These are phyloP conservation scores for Enteromius treurensis DNA, from an alignment of 2,797 vertebrate species.

Conservation along the genomic window DNA sequence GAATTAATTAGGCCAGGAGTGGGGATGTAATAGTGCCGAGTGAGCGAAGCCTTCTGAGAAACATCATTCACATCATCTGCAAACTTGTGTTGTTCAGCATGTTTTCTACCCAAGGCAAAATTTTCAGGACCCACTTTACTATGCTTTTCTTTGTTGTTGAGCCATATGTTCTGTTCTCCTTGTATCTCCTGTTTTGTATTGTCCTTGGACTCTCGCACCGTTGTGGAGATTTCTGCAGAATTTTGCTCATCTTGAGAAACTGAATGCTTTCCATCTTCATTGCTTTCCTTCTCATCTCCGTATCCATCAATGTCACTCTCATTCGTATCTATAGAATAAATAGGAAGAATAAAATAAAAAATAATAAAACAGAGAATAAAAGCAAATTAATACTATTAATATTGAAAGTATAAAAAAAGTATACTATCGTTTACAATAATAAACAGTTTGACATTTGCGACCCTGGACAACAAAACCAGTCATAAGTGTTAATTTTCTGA, in stretches of 20 bases:
- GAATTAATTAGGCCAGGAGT: constrained; percentile 25
- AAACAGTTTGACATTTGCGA: not conserved
- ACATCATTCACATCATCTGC: constrained; percentile 1
- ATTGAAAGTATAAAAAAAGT: not conserved
- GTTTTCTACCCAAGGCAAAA: not conserved
- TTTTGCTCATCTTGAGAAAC: constrained; percentile 68
- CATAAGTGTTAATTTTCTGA: too few relatives aligned
- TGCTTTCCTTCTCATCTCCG: constrained; percentile 76
- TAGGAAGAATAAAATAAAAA: not conserved
- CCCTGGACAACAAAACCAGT: too few relatives aligned
- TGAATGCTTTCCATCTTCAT: constrained; percentile 74
- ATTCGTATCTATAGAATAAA: constrained; percentile 73
- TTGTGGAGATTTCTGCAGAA: constrained; percentile 75
- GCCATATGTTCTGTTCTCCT: constrained; percentile 25
- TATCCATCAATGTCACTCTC: constrained; percentile 83
- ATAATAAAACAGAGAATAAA: not conserved
- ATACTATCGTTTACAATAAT: not conserved
- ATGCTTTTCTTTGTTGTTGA: constrained; percentile 6
- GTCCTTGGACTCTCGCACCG: constrained; percentile 63
- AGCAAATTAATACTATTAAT: not conserved
- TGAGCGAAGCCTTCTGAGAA: constrained; percentile 5
- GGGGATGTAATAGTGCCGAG: constrained; percentile 32
- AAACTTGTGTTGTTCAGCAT: constrained; percentile 19
- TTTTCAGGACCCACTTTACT: not conserved
- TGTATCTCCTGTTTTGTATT: constrained; percentile 58